Base-by-base conservation (phyloP, 2,113 vertebrate species). In the Chrysemys picta region DNA sequence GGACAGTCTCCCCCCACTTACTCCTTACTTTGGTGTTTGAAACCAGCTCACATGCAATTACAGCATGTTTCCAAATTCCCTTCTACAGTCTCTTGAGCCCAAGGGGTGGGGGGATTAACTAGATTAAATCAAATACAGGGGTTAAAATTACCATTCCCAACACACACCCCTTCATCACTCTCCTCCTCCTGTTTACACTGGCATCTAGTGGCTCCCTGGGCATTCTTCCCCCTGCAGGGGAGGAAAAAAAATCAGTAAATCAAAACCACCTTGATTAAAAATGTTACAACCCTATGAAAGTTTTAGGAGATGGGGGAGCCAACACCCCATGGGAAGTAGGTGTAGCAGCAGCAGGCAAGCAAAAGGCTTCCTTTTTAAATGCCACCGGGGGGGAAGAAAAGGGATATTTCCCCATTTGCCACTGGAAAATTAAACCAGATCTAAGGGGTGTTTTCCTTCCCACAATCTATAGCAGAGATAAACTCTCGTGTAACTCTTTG, bases 341-440 rank as follows among this genome's bases (percentile, higher is more conserved):
- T 12, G 10, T 22, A 19, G 16, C 19, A 45, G 38, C 42, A 45
- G 72, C 72, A 76, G 72, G 38, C 38, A 76, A 45, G 21, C 38
- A 76, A 45, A 7, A 72, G 19, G 38, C 42, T 4, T 24, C 42
- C 10, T 45, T 45, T 45, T n/a, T 69, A n/a, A 75, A 76, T 45
- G 24, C 72, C 56, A 2, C 2, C 31, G 57, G 22, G 25, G 16
- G 4, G n/a, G n/a, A n/a, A n/a, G n/a, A n/a, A 82, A 53, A 8
- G 45, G 45, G n/a, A 69, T 4, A 19, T 88, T 84, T 82, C 94
- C 92, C 90, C 92, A 85, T 89, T 89, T 94, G 89, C 91, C 84
- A 76, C 82, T 97, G 96, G 94, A 95, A 97, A 96, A 91, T 95
- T 93, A 93, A 96, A 96, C 89, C 92, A 88, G 91, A 94, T 94